Percentiles rank a stretch among this genome's conserved stretches.
These are phyloP conservation scores for Aplodontia rufa DNA, from an alignment of 2,113 vertebrate species.

Conservation along the genomic window DNA sequence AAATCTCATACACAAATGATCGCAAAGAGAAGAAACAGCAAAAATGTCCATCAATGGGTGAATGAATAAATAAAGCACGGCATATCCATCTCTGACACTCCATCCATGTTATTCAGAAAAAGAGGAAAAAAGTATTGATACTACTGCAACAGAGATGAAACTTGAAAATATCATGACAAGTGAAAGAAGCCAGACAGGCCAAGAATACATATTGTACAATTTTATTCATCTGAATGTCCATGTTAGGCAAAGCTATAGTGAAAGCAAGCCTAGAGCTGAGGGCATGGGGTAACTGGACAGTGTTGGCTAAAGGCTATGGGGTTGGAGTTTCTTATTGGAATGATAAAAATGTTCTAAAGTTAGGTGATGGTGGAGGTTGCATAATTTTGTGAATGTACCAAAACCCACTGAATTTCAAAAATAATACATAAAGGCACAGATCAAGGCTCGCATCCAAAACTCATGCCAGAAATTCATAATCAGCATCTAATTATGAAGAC, in stretches of 20 bases:
- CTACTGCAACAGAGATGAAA: rapidly evolving
- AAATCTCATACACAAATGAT: too few species aligned
- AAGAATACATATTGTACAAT: too few species aligned
- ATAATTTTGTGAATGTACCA: too few species aligned
- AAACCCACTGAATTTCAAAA: not conserved
- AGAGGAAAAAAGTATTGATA: not conserved
- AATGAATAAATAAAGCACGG: not conserved
- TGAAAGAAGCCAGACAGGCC: not conserved
- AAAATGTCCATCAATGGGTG: too few species aligned
- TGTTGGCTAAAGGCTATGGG: not conserved
- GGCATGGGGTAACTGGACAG: not conserved
- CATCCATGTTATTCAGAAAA: not conserved
- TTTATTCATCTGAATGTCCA: too few species aligned
- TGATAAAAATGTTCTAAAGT: too few species aligned
- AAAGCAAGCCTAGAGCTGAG: not conserved
- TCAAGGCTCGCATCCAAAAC: not conserved
- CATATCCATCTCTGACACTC: too few species aligned
- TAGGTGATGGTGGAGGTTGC: too few species aligned
- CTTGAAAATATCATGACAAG: not conserved
- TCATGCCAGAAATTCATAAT: not conserved
- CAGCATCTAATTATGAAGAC: not conserved
- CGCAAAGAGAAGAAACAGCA: too few species aligned
- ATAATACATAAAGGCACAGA: not conserved
- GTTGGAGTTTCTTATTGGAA: not conserved
- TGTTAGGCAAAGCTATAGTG: not conserved